Evolutionary conservation across 2,797 vertebrate genomes (phyloP), one percentile per base, ranked within the genome.

Genomic region (Epinephelus malabaricus): DNA sequence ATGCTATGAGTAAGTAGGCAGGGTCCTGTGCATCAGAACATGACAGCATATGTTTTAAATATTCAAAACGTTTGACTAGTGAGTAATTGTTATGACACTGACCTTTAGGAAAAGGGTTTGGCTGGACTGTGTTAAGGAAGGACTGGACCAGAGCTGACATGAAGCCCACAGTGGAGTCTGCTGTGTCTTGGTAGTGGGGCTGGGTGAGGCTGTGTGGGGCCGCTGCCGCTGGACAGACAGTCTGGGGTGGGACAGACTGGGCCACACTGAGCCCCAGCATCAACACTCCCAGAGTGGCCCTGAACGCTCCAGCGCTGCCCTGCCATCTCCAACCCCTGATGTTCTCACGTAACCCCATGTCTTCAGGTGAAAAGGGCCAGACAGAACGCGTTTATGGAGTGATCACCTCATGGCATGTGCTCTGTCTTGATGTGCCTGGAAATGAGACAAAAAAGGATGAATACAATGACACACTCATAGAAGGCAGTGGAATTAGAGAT

Each of bases 71-170:
- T 60, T 25, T 71, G n/a, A n/a, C 65, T 6, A 21, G 2, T 79
- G 60, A 50, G n/a, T 30, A 23, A 34, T 5, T 14, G 2, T 12
- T 19, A 43, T 23, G 27, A 55, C 14, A 92, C 97, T 89, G 81
- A 97, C 97, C 95, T 93, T 46, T 0, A 18, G 97, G 97, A 84
- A 97, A 96, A 1, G 82, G 18, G 0, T 95, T 95, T 23, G 96
- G 95, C 91, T 98, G 97, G 63, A 98, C 95, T 5, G 95, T 86
- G 73, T 69, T 47, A 69, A 98, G 94, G 88, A 97, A 98, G 27
- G 94, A 95, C 1, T 94, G 94, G 19, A 95, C 95, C 73, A 96
- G 87, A 15, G 63, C 9, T 19, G 91, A 76, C 85, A 97, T 82
- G 47, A 95, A 95, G 3, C 76, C 73, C 60, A 45, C 76, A 6